phyloP scores from a whole-genome alignment of 2,888 invertebrate genomes.

The Dermolepida albohirtum region DNA sequence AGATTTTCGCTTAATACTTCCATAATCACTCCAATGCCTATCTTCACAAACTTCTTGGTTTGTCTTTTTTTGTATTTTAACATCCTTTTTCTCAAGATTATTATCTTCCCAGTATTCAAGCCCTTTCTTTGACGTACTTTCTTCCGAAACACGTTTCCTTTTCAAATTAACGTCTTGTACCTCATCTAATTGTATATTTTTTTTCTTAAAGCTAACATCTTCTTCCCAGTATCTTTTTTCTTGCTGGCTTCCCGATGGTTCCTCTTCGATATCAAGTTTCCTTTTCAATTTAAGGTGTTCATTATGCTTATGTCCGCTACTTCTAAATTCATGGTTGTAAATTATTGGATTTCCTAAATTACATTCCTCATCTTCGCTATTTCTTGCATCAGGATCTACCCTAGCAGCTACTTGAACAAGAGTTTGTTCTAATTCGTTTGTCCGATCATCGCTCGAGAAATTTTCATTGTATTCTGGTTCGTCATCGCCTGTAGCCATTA shows the following conservation, averaged over 20 bases:
- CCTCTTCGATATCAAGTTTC: slow-evolving; percentile 37
- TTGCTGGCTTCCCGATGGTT: neutral
- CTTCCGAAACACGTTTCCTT: slow-evolving; percentile 8
- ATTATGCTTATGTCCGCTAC: slow-evolving; percentile 26
- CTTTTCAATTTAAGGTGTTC: slow-evolving; percentile 45
- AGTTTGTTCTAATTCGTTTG: slow-evolving; percentile 61
- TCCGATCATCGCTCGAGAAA: slow-evolving; percentile 47
- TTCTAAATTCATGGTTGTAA: neutral
- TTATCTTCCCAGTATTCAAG: too few relatives aligned
- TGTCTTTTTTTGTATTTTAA: too few relatives aligned
- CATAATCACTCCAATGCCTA: too few relatives aligned
- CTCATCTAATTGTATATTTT: too few relatives aligned
- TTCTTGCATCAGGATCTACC: slow-evolving; percentile 59
- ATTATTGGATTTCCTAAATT: slow-evolving; percentile 21
- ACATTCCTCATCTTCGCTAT: slow-evolving; percentile 49
- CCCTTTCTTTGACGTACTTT: neutral
- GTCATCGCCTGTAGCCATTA: too few relatives aligned
- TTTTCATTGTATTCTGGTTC: too few relatives aligned
- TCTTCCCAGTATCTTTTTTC: too few relatives aligned
- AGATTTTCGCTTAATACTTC: neutral
- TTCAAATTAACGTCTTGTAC: neutral
- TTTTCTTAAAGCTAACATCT: neutral
- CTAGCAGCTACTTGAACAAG: slow-evolving; percentile 60
- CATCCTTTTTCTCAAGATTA: too few relatives aligned
- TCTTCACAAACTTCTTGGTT: too few relatives aligned